Percentiles rank a stretch among this genome's conserved stretches.
Evolutionary conservation across 2,113 vertebrate species (phyloP).

Genomic region (Octodon degus): DNA sequence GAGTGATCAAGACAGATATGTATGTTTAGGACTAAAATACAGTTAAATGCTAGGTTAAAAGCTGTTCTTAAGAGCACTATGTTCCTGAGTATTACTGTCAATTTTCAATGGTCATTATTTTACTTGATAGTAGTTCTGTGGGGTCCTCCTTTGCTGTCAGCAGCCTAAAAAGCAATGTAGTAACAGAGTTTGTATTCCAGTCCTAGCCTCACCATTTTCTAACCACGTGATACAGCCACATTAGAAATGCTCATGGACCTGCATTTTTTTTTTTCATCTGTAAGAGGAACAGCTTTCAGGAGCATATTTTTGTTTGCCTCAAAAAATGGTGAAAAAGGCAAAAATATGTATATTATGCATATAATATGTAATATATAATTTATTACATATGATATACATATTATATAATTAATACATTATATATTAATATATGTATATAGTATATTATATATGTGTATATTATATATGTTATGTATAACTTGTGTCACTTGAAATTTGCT

Average conservation of each 20-base stretch:
- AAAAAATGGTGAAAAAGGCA: not conserved
- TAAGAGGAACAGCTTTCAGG: not conserved
- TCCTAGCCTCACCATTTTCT: not conserved
- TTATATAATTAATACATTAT: too few species aligned
- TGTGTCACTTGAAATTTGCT: not conserved
- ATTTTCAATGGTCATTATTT: not conserved
- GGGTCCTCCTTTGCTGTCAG: not conserved
- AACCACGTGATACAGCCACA: not conserved
- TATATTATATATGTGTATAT: too few species aligned
- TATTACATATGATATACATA: too few species aligned
- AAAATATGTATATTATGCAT: not conserved
- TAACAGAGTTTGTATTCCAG: not conserved
- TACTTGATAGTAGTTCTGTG: not conserved
- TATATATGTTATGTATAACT: too few species aligned
- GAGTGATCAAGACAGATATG: not conserved
- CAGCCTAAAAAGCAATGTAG: not conserved
- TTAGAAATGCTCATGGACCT: not conserved
- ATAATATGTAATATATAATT: too few species aligned
- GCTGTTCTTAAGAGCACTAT: not conserved
- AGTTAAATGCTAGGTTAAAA: slow-evolving; percentile 2
- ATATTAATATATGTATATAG: too few species aligned
- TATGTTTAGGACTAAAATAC: not conserved
- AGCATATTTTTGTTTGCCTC: not conserved
- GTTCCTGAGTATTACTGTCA: not conserved
- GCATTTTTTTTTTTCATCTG: not conserved